Percentiles rank a stretch among this genome's conserved stretches.
phyloP scores from a whole-genome alignment of 1,140 invertebrate species.

The Drosophila nikananu region DNA sequence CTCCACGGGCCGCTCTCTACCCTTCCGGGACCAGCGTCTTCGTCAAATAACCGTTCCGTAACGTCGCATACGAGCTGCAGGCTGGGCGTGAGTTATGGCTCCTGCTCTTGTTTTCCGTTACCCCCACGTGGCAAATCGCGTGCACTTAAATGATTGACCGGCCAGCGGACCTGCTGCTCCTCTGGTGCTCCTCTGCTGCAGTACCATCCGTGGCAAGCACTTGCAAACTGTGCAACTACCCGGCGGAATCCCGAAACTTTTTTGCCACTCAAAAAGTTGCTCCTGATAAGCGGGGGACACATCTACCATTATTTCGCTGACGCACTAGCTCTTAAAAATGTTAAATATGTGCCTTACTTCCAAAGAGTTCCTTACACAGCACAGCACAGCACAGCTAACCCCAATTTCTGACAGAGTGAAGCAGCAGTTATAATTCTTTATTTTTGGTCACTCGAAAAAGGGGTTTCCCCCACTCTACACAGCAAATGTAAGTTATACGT shows the following conservation, averaged over 20 bases:
- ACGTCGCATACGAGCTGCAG: slow-evolving; percentile 55
- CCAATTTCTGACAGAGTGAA: slow-evolving; percentile 12
- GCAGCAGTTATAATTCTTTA: slow-evolving; percentile 7
- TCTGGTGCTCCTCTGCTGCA: slow-evolving; percentile 48
- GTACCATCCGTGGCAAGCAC: slow-evolving; percentile 15
- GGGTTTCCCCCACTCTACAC: neutral
- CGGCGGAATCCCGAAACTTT: slow-evolving; percentile 41
- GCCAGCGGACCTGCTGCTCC: slow-evolving; percentile 31
- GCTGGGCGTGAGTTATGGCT: slow-evolving; percentile 58
- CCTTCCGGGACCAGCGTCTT: slow-evolving; percentile 31
- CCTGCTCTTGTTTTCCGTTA: slow-evolving; percentile 29
- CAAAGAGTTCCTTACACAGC: neutral
- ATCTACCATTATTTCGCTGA: slow-evolving; percentile 12
- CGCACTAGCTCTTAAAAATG: slow-evolving; percentile 25
- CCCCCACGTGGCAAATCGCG: slow-evolving; percentile 69
- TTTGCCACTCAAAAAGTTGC: slow-evolving; percentile 49
- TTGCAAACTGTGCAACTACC: slow-evolving; percentile 60
- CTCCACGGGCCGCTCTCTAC: neutral
- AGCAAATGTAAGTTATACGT: slow-evolving; percentile 51
- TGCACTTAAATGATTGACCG: slow-evolving; percentile 83
- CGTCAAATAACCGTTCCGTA: slow-evolving; percentile 23
- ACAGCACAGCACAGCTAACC: too few relatives aligned
- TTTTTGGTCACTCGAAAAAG: slow-evolving; percentile 10
- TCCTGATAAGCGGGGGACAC: slow-evolving; percentile 36
- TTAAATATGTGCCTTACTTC: neutral